Evolutionary conservation across 2,113 vertebrate species (phyloP), one percentile per base, ranked within the genome.

Genomic region (Oryzias curvinotus): DNA sequence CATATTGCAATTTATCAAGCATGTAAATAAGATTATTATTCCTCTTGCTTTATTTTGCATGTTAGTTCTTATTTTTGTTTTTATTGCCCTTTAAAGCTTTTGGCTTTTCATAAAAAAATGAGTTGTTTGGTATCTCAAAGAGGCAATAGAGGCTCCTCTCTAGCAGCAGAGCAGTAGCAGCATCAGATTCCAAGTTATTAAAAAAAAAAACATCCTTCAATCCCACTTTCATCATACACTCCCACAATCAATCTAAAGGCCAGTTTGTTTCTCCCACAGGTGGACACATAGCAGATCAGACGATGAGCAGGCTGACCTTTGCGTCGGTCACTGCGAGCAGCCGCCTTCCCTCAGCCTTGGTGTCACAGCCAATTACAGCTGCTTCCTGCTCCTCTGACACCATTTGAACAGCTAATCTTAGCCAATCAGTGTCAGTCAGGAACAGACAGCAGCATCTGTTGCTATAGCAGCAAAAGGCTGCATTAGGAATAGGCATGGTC

Each of bases 351-450:
- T 71, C 52, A 15, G 26, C 57, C 44, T 48, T 62, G 44, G 7
- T 36, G 58, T 52, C 18, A 1, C 57, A 42, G 64, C 71, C 71
- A 67, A 65, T 77, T 76, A 78, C 65, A 53, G 72, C 59, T 25
- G 61, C 63, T 73, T 71, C 65, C 64, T 54, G 50, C 45, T 49
- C 21, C 8, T 48, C 26, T 21, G 68, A 70, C 52, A 47, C 48
- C 18, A 43, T 44, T 1, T 21, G 36, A 58, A 53, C 14, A 4
- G 44, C 66, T 72, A 72, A 49, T 81, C 75, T 70, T 1, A 61
- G 28, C 41, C 46, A 69, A 67, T 82, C 61, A 78, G 19, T 69
- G 44, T 75, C 80, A 78, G 52, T 67, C 73, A 53, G 52, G 41
- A 58, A 50, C 5, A 41, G 56, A 1, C 4, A 48, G 52, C 51